A percentile compares a stretch with the other conserved stretches of the same genome.
These are phyloP conservation scores for Trachythela sp. DNA, from an alignment of 64 coral and sea anemone genomes.

Conservation along the genomic window DNA sequence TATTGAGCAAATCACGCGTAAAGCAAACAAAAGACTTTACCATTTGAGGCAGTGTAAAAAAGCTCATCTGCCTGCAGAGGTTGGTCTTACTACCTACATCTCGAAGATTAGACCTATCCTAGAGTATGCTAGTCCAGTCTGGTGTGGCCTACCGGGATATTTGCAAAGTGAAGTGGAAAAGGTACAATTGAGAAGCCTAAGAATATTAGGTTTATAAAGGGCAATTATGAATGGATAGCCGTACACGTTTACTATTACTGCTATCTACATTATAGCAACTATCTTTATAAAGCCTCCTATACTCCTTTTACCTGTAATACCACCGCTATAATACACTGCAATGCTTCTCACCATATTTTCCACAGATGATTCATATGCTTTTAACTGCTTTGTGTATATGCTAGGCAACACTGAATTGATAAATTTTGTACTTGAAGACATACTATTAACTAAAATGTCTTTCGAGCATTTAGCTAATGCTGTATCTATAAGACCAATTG, in stretches of 20 bases:
- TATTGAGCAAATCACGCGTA: no score
- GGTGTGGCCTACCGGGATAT: no score
- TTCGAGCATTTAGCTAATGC: conserved; percentile 36
- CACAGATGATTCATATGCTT: conserved; percentile 23
- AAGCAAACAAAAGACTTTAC: no score
- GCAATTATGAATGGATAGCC: not conserved
- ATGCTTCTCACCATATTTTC: conserved; percentile 35
- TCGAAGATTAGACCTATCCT: no score
- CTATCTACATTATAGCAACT: conserved; percentile 17
- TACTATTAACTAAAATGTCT: conserved; percentile 4
- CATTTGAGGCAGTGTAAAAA: no score
- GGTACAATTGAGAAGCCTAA: conserved; percentile 13
- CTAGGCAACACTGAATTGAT: conserved; percentile 10
- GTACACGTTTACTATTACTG: not conserved
- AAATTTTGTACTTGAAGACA: conserved; percentile 24
- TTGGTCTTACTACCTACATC: no score
- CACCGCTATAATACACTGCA: conserved; percentile 37
- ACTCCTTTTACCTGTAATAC: conserved; percentile 48
- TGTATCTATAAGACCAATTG: conserved; percentile 35
- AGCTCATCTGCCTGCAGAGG: no score
- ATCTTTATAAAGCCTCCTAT: conserved; percentile 36
- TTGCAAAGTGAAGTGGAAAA: no score
- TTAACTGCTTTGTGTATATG: not conserved
- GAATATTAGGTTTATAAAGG: no score
- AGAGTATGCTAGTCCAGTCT: no score